Conservation (phyloP, 2,888 invertebrate species). For the Ennomos quercinarius region DNA sequence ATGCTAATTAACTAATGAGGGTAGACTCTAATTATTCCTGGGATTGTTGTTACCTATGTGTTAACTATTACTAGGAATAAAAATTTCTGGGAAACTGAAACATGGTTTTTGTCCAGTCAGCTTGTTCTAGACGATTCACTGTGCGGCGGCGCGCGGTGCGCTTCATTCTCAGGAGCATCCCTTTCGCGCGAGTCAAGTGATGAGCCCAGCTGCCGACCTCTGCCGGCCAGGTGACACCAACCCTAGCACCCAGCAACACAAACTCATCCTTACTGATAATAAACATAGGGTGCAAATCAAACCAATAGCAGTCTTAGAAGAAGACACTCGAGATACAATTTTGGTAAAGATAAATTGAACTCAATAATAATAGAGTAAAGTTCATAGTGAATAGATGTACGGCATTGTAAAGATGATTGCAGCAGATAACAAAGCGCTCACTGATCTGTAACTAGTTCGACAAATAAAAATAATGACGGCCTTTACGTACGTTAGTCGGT, state of each 20-base stretch:
- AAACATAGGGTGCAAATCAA: conserved; percentile 33
- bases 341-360: conserved; percentile 56
- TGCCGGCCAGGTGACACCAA: conserved; percentile 72
- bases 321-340: conserved; percentile 51
- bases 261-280: conserved; percentile 45
- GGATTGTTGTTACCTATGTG: too few species aligned
- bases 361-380: conserved; percentile 50
- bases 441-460: conserved; percentile 79
- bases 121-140: too few species aligned
- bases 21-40: too few species aligned
- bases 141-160: conserved; percentile 64
- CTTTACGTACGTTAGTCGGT: conserved; percentile 35
- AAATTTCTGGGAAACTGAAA: too few species aligned
- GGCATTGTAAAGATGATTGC: conserved; percentile 60
- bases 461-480: conserved; percentile 66
- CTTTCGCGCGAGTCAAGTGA: conserved; percentile 83
- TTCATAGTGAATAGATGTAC: conserved; percentile 47
- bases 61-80: too few species aligned
- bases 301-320: conserved; percentile 19
- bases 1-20: too few species aligned
- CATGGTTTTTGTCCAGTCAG: too few species aligned
- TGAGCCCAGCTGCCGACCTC: conserved; percentile 73
- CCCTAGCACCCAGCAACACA: conserved; percentile 36
- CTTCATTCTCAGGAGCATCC: conserved; percentile 81
- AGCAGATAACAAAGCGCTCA: conserved; percentile 74